These are phyloP conservation scores for Pipra filicauda DNA, from an alignment of 2,113 vertebrate genomes.

Conservation along the genomic window DNA sequence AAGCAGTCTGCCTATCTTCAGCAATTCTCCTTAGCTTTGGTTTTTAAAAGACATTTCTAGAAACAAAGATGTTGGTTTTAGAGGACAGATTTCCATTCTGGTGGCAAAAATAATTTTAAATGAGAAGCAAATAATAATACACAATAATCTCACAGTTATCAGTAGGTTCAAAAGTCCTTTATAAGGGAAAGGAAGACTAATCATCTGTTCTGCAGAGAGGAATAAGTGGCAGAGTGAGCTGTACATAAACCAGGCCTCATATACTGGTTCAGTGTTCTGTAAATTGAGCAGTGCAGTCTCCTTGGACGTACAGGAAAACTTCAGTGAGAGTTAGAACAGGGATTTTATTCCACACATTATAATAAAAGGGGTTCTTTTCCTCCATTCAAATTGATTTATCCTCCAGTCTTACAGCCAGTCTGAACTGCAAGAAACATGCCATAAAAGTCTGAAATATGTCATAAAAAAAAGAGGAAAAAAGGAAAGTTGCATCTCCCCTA, in stretches of 20 bases:
- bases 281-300: background rate
- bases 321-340: background rate
- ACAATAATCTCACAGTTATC: background rate
- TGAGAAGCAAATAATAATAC: background rate
- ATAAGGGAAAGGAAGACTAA: background rate
- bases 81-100: background rate
- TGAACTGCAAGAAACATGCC: background rate
- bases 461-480: background rate
- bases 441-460: background rate
- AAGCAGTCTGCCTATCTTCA: background rate
- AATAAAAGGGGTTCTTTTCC: background rate
- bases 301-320: background rate
- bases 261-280: background rate
- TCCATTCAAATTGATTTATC: background rate
- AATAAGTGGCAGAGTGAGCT: background rate
- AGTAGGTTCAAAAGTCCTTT: background rate
- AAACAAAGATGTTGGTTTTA: background rate
- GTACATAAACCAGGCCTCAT: background rate
- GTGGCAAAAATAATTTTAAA: background rate
- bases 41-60: background rate
- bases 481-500: background rate
- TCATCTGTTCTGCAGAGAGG: background rate
- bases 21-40: background rate
- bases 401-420: background rate
- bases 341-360: background rate